Evolutionary conservation across 2,888 invertebrate genomes (phyloP), one percentile per base, ranked within the genome.

Genomic region (Hypercompe scribonia): DNA sequence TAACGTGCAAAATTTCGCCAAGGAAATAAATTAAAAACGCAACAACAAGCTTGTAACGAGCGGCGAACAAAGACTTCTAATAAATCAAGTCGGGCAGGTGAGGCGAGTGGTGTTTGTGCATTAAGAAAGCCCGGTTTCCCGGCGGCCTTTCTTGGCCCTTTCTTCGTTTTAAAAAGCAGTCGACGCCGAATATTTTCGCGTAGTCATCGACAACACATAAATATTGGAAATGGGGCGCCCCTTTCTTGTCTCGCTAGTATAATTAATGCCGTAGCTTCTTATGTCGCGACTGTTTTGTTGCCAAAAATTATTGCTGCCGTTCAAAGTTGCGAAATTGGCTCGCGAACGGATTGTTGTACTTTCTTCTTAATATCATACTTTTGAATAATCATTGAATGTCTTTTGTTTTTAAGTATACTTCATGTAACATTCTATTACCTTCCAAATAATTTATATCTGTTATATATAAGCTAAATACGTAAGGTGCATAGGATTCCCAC

Each of bases 121-220:
- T 95, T 95, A 95, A 95, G 94, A 92, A 94, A 91, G 92, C 93
- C 93, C 90, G 91, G 91, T 92, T 93, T 92, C 91, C 93, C 90
- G 90, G 87, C 88, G 92, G 94, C 94, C 93, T 94, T 94, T 94
- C 93, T 94, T 91, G 90, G 93, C 91, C 94, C 92, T 95, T 95
- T 94, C 95, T 95, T 93, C 94, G 91, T 93, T 94, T 94, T 95
- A 96, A 96, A 96, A 96, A 96, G 95, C 94, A 94, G 94, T 94
- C 95, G 92, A 94, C 92, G 92, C 92, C 92, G 91, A 92, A 92
- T 93, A 94, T 95, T 95, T 95, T 93, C 91, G 95, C 94, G 88
- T 87, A 94, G 96, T 96, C 96, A 96, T 95, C 94, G 95, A 91
- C 95, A 95, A 95, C 95, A 95, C 96, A 96, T 96, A 96, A 96